These are phyloP conservation scores for Syrmaticus mikado DNA, from an alignment of 2,113 vertebrate genomes.

Conservation along the genomic window DNA sequence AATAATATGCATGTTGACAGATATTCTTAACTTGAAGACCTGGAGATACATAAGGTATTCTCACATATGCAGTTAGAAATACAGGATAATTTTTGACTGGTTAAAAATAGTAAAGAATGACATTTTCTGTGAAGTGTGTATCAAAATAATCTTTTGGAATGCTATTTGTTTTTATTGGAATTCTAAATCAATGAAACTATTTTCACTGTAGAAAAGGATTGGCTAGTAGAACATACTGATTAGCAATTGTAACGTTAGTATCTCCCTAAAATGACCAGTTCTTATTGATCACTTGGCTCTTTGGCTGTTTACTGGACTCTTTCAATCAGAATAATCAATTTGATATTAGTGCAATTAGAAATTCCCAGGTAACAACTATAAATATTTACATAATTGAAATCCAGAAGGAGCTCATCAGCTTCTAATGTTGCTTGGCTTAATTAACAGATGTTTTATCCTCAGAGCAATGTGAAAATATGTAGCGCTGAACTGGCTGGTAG, in stretches of 20 bases:
- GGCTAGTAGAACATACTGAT: too few relatives aligned
- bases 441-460: not conserved
- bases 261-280: not conserved
- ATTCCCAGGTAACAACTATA: not conserved
- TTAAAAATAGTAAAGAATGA: not conserved
- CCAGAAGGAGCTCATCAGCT: not conserved
- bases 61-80: not conserved
- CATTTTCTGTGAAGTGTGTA: not conserved
- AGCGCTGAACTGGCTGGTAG: not conserved
- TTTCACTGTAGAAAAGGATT: not conserved
- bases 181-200: not conserved
- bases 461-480: not conserved
- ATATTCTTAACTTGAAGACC: not conserved
- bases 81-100: not conserved
- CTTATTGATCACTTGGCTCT: not conserved
- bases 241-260: not conserved
- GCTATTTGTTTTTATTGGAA: too few relatives aligned
- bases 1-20: not conserved
- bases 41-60: not conserved
- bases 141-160: not conserved
- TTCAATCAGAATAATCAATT: not conserved
- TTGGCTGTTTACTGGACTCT: not conserved
- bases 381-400: not conserved
- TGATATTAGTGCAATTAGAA: not conserved
- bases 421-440: not conserved